These are phyloP conservation scores for Acridotheres tristis DNA, from an alignment of 2,797 vertebrate genomes.

Conservation along the genomic window DNA sequence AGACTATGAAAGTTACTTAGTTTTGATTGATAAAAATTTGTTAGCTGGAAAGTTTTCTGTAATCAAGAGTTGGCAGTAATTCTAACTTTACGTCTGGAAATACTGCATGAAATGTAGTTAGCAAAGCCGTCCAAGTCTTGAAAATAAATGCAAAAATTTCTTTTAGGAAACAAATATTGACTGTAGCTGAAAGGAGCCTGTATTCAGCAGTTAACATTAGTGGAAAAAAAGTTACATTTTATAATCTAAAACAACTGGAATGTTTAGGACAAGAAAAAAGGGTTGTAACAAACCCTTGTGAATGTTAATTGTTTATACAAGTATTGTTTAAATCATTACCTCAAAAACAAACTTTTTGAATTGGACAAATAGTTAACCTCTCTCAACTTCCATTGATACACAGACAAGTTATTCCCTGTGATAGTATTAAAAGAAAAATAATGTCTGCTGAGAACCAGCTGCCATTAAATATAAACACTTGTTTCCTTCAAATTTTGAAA, in stretches of 20 bases:
- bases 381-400: conserved; percentile 23
- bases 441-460: conserved; percentile 26
- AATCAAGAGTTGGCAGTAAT: not conserved
- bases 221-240: not conserved
- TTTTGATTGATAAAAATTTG: not conserved
- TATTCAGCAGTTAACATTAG: not conserved
- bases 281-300: not conserved
- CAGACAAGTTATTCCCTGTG: not conserved
- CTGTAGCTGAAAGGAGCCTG: not conserved
- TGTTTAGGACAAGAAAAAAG: not conserved
- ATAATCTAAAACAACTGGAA: not conserved
- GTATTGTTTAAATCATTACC: conserved; percentile 21
- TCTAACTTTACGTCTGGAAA: not conserved
- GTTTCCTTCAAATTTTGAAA: not conserved
- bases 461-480: not conserved
- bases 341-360: conserved; percentile 33
- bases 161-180: not conserved
- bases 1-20: not conserved
- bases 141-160: not conserved
- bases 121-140: not conserved
- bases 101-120: not conserved
- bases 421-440: not conserved
- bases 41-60: not conserved
- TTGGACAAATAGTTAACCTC: not conserved
- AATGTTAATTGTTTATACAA: conserved; percentile 8